Evolutionary conservation across 2,888 invertebrate genomes (phyloP).

Genomic region (Julus scandinavius): DNA sequence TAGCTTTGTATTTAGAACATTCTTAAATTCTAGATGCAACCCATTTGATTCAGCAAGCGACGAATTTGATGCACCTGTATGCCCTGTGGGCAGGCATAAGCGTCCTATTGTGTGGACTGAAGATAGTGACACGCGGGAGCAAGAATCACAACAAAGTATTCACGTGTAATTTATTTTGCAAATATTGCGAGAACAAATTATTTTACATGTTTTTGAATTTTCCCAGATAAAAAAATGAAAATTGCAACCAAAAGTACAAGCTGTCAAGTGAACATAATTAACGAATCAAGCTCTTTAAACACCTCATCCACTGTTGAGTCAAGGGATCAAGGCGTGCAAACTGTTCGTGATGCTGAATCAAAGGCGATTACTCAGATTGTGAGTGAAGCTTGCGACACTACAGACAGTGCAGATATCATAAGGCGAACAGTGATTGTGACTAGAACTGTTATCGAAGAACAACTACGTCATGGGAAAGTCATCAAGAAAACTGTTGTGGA

Average conservation of each 20-base stretch:
- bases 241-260: background rate
- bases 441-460: conserved; percentile 44
- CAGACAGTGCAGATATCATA: background rate
- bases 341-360: background rate
- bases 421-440: conserved; percentile 45
- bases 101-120: background rate
- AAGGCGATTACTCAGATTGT: background rate
- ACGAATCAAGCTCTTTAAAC: background rate
- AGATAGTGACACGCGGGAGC: background rate
- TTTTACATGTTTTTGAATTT: background rate
- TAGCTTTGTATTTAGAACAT: no score
- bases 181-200: no score
- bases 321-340: background rate
- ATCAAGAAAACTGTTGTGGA: conserved; percentile 11
- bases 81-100: conserved; percentile 8
- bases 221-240: background rate
- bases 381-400: background rate
- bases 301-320: background rate
- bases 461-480: background rate
- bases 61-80: conserved; percentile 41
- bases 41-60: background rate
- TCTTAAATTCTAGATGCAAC: no score
- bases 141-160: no score
- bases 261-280: conserved; percentile 1
- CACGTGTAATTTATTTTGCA: no score